phyloP scores from a whole-genome alignment of 2,113 vertebrate species.

The Pandion haliaetus region DNA sequence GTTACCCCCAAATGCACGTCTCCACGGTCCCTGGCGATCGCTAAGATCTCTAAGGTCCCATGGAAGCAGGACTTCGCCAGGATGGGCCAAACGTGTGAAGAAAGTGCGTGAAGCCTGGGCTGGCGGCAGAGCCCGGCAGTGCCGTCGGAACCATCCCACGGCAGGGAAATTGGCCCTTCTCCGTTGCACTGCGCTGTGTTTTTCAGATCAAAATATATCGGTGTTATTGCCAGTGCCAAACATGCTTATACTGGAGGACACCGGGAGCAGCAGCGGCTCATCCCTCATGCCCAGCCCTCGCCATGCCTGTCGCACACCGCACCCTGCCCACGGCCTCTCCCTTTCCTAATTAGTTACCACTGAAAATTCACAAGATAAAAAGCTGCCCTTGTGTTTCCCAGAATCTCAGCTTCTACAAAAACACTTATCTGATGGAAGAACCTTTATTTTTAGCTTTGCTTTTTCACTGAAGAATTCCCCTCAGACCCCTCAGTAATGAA shows the following conservation, averaged over 20 bases:
- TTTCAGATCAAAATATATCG: neutral
- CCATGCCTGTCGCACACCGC: fast-evolving
- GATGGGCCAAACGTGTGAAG: neutral
- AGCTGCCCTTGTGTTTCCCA: neutral
- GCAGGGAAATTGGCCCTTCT: neutral
- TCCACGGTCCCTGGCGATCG: fast-evolving
- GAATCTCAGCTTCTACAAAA: neutral
- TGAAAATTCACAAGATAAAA: neutral
- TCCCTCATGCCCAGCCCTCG: fast-evolving
- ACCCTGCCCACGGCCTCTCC: neutral
- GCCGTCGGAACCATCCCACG: neutral
- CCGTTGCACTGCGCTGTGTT: neutral
- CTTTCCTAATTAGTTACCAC: neutral
- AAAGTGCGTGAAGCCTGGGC: neutral
- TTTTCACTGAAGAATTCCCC: constrained; percentile 57
- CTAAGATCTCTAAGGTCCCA: neutral
- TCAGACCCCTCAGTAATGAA: constrained; percentile 32
- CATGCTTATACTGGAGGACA: fast-evolving
- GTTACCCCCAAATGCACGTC: neutral
- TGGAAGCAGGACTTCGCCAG: fast-evolving
- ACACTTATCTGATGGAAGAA: neutral
- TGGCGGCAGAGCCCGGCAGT: neutral
- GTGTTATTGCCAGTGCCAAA: neutral
- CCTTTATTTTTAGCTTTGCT: constrained; percentile 43
- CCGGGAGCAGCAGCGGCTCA: fast-evolving